A percentile compares a stretch with the other conserved stretches of the same genome.
phyloP scores from a whole-genome alignment of 2,888 invertebrate genomes.

The Drosophila neutralis region DNA sequence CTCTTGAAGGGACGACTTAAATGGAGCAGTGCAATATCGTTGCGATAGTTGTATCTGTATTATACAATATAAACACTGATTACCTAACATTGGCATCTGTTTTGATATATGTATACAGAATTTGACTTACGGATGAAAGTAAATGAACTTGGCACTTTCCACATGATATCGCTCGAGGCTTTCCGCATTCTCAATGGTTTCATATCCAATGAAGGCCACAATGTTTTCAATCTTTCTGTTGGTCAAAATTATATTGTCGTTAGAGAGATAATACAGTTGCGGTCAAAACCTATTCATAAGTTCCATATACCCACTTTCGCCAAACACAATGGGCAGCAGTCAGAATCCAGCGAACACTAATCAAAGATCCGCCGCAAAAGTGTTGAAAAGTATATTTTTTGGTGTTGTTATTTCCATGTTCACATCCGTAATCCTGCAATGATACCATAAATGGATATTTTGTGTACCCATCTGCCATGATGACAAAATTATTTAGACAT shows the following conservation, averaged over 20 bases:
- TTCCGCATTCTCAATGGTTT: constrained; percentile 65
- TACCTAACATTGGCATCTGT: neutral
- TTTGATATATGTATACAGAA: constrained; percentile 1
- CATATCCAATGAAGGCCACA: constrained; percentile 77
- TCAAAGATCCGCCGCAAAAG: constrained; percentile 83
- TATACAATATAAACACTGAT: neutral
- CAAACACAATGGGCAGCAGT: constrained; percentile 83
- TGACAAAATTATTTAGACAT: constrained; percentile 14
- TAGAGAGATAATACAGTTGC: neutral
- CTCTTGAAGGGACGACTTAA: constrained; percentile 52
- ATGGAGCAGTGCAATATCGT: constrained; percentile 82
- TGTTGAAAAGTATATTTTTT: constrained; percentile 63
- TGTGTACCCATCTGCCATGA: constrained; percentile 47
- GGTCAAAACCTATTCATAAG: neutral
- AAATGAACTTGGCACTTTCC: constrained; percentile 69
- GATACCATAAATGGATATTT: constrained; percentile 83
- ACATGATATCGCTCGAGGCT: constrained; percentile 62
- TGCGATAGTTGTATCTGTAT: constrained; percentile 76
- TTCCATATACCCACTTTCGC: constrained; percentile 72
- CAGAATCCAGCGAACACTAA: constrained; percentile 80
- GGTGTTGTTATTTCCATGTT: constrained; percentile 17
- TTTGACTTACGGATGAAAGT: constrained; percentile 79
- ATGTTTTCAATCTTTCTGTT: constrained; percentile 69
- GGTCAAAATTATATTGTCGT: neutral
- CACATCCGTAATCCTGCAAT: constrained; percentile 70